Evolutionary conservation across 1,140 invertebrate species (phyloP).

Genomic region (Onthophagus taurus): DNA sequence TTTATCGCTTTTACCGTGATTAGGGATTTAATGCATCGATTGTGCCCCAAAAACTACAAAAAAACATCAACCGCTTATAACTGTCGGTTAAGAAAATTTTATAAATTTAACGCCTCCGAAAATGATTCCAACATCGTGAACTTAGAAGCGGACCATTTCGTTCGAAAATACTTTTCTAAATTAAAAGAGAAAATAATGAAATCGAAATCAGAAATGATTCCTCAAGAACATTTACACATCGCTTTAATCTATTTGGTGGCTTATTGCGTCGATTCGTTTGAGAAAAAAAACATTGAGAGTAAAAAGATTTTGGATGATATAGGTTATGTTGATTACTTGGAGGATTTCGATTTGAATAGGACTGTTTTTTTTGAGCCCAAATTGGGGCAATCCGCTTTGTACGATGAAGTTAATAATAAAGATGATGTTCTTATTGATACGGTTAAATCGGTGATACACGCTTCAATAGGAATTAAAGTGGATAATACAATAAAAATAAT

Average conservation of each 20-base stretch:
- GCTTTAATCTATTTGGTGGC: constrained; percentile 12
- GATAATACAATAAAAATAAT: too few relatives aligned
- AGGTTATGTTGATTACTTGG: not conserved
- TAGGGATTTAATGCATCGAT: constrained; percentile 53
- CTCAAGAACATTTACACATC: constrained; percentile 22
- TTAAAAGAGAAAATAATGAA: constrained; percentile 37
- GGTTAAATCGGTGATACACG: constrained; percentile 47
- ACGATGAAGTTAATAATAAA: constrained; percentile 17
- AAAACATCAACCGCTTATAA: constrained; percentile 63
- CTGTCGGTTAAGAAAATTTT: constrained; percentile 52
- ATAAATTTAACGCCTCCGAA: constrained; percentile 46
- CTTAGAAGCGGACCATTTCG: constrained; percentile 24
- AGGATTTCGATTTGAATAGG: not conserved
- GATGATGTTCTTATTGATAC: constrained; percentile 41
- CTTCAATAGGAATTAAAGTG: constrained; percentile 49
- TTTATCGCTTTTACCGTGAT: constrained; percentile 42
- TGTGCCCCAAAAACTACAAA: constrained; percentile 44
- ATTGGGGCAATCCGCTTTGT: too few relatives aligned
- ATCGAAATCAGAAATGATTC: constrained; percentile 31
- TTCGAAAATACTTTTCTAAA: constrained; percentile 50
- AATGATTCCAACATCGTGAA: constrained; percentile 16
- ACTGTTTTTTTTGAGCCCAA: too few relatives aligned
- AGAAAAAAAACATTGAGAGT: not conserved
- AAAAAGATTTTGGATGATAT: not conserved
- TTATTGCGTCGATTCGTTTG: not conserved